Evolutionary conservation across 2,888 invertebrate genomes (phyloP), one percentile per base, ranked within the genome.

Genomic region (Sinhomidia bicolor): DNA sequence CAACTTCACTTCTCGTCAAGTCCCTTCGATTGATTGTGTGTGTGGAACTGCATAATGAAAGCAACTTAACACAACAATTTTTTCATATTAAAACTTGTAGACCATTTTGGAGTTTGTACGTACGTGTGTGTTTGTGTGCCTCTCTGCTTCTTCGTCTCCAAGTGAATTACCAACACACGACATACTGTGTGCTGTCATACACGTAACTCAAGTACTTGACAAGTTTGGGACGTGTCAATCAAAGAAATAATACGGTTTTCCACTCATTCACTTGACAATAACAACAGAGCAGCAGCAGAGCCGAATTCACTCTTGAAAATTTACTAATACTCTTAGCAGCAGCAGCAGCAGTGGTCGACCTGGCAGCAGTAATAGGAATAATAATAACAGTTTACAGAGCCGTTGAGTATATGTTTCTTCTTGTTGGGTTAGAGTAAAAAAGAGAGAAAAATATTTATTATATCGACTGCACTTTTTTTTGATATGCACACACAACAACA

Each of bases 151-250:
- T n/a, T n/a, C n/a, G n/a, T n/a, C n/a, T n/a, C n/a, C n/a, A 71
- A 54, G 32, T n/a, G 74, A 84, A 74, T n/a, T 44, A 65, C 20
- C 17, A 62, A 54, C 14, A 36, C 7, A 74, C 26, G 44, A 44
- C 41, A 29, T 23, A 47, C 14, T 44, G 47, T 32, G 44, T 36
- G 74, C 86, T 87, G 80, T 60, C 62, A 79, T 44, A 82, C 29
- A 80, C 60, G 71, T 71, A 57, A 79, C 82, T 82, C 68, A 88
- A 88, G 71, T 60, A 85, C 85, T 85, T 89, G 89, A 89, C 89
- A 89, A 89, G 89, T 89, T 89, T 85, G 32, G 89, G 74, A 89
- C 80, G 74, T 85, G 89, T 89, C 89, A 89, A 85, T 89, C 89
- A 89, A 83, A 54, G 78, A 78, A 88, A 83, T 88, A 88, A 88